Percentiles rank a stretch among this genome's conserved stretches.
Evolutionary conservation across 2,888 invertebrate species (phyloP).

Genomic region (Parnassius mnemosyne): DNA sequence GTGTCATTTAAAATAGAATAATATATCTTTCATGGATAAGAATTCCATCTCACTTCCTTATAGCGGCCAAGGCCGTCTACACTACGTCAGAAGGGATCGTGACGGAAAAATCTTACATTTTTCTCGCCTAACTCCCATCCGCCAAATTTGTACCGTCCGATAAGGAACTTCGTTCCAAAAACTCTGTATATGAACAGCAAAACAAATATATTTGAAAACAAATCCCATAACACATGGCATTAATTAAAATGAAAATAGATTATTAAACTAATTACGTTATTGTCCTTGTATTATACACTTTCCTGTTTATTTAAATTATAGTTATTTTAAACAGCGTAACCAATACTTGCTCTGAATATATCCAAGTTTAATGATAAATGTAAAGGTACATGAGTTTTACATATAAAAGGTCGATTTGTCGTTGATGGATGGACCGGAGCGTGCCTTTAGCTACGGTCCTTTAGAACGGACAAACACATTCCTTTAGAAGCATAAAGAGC

Average conservation of each 20-base stretch:
- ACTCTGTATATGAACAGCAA: too few relatives aligned
- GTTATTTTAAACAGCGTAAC: neutral
- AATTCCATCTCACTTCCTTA: too few relatives aligned
- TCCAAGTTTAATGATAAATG: slow-evolving; percentile 12
- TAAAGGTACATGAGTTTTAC: slow-evolving; percentile 5
- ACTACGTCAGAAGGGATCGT: too few relatives aligned
- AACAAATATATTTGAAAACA: neutral
- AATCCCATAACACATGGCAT: neutral
- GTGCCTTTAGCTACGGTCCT: slow-evolving; percentile 37
- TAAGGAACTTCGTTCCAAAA: too few relatives aligned
- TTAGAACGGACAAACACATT: slow-evolving; percentile 33
- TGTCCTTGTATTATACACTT: slow-evolving; percentile 4
- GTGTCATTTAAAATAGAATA: too few relatives aligned
- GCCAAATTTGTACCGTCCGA: too few relatives aligned
- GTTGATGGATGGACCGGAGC: slow-evolving; percentile 42
- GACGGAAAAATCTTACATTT: too few relatives aligned
- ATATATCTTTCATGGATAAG: too few relatives aligned
- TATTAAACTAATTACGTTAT: neutral
- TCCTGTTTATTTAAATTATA: slow-evolving; percentile 18
- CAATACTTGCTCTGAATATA: slow-evolving; percentile 9
- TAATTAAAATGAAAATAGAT: too few relatives aligned
- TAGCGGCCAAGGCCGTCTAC: too few relatives aligned
- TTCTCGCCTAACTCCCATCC: too few relatives aligned
- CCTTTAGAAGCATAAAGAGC: slow-evolving; percentile 33
- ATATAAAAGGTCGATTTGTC: slow-evolving; percentile 35